Evolutionary conservation across 2,113 vertebrate species (phyloP).

Genomic region (Epinephelus cyanopodus): DNA sequence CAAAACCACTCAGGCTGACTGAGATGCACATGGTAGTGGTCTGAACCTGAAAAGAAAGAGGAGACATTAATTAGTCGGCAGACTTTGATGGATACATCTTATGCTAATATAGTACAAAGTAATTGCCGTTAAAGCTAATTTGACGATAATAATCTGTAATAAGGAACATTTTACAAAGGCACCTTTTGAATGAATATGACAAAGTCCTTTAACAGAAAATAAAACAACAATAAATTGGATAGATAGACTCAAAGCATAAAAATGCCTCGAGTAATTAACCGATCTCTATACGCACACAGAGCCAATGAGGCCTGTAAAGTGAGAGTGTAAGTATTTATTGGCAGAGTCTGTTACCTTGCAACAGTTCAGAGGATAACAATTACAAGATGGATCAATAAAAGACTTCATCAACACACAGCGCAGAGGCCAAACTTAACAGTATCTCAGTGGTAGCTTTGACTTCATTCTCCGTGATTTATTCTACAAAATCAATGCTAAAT

Average conservation of each 20-base stretch:
- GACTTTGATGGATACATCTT: slow-evolving; percentile 46
- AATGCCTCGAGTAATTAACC: slow-evolving; percentile 11
- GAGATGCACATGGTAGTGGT: slow-evolving; percentile 99
- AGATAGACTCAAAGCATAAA: neutral
- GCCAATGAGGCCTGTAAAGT: slow-evolving; percentile 35
- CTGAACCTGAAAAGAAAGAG: slow-evolving; percentile 88
- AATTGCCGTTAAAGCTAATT: slow-evolving; percentile 37
- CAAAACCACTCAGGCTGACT: slow-evolving; percentile 97
- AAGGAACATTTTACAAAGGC: slow-evolving; percentile 29
- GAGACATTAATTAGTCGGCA: slow-evolving; percentile 30
- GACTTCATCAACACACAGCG: slow-evolving; percentile 56
- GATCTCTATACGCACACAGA: neutral
- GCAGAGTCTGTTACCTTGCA: slow-evolving; percentile 42
- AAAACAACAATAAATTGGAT: slow-evolving; percentile 13
- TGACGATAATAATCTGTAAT: slow-evolving; percentile 61
- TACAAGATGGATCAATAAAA: slow-evolving; percentile 67
- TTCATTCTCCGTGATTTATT: slow-evolving; percentile 43
- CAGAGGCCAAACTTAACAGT: slow-evolving; percentile 39
- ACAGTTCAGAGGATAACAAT: slow-evolving; percentile 53
- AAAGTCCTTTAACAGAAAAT: slow-evolving; percentile 14
- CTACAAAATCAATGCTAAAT: slow-evolving; percentile 38
- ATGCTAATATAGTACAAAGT: slow-evolving; percentile 38
- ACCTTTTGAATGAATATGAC: slow-evolving; percentile 2
- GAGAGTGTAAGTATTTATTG: slow-evolving; percentile 37
- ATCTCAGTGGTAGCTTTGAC: slow-evolving; percentile 34